Conservation (phyloP, 2,888 invertebrate genomes). For the Trichacis sp. region DNA sequence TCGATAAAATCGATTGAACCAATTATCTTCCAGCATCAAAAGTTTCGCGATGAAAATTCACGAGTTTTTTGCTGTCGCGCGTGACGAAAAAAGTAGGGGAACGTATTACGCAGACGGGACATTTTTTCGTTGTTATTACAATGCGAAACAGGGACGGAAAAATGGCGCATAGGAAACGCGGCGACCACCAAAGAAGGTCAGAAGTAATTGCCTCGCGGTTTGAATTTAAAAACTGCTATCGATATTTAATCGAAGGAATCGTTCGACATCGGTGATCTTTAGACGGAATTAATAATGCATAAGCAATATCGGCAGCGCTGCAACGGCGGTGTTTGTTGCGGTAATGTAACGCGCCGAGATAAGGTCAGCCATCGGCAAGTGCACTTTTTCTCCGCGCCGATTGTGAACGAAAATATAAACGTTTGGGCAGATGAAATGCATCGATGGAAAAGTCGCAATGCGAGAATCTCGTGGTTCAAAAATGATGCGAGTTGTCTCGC, state of each 20-base stretch:
- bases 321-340: slow-evolving; percentile 1
- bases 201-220: background rate
- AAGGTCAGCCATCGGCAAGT: slow-evolving; percentile 10
- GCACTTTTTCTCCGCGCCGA: slow-evolving; percentile 3
- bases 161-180: background rate
- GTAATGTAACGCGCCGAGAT: slow-evolving; percentile 7
- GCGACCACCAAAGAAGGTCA: background rate
- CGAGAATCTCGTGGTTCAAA: background rate
- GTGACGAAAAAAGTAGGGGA: background rate
- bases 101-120: too few species aligned
- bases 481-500: background rate
- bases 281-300: slow-evolving; percentile 25
- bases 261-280: slow-evolving; percentile 12
- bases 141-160: background rate
- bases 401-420: background rate
- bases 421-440: background rate
- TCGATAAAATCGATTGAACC: too few species aligned
- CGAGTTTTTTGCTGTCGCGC: background rate
- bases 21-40: slow-evolving; percentile 29
- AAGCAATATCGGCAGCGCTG: background rate
- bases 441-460: background rate
- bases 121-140: too few species aligned
- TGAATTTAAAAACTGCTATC: slow-evolving; percentile 1
- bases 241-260: slow-evolving; percentile 5
- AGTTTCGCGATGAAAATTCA: slow-evolving; percentile 13